Evolutionary conservation across 2,113 vertebrate genomes (phyloP).

Genomic region (Charina bottae): DNA sequence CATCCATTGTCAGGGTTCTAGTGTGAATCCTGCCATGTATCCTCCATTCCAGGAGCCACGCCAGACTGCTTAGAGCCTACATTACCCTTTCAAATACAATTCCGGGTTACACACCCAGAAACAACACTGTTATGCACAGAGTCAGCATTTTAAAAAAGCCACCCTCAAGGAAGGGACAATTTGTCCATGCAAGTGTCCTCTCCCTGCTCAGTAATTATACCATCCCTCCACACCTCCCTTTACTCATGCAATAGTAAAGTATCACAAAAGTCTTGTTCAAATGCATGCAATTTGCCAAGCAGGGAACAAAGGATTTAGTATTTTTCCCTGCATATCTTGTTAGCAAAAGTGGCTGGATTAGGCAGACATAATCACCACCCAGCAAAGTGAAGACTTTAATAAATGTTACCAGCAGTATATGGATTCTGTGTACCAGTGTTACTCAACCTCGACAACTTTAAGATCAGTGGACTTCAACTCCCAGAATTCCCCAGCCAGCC

Average conservation of each 20-base stretch:
- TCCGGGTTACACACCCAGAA: neutral
- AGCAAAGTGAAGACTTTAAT: neutral
- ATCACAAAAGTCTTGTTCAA: neutral
- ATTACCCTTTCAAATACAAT: neutral
- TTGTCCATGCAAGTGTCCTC: neutral
- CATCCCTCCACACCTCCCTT: neutral
- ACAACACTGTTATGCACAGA: neutral
- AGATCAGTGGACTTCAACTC: no score
- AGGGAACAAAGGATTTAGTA: neutral
- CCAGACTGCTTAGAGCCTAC: no score
- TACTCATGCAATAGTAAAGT: neutral
- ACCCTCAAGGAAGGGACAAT: neutral
- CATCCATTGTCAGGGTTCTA: no score
- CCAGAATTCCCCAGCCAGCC: neutral
- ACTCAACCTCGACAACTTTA: no score
- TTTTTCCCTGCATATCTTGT: neutral
- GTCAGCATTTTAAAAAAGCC: neutral
- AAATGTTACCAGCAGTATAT: neutral
- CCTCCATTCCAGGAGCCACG: no score
- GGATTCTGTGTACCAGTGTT: no score
- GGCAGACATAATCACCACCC: neutral
- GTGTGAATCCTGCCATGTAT: no score
- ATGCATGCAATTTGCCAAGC: neutral
- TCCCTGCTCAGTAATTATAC: neutral
- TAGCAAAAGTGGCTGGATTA: neutral